Evolutionary conservation across 92 coral and sea anemone species (phyloP), one percentile per base, ranked within the genome.

Genomic region (Pocillopora meandrina): DNA sequence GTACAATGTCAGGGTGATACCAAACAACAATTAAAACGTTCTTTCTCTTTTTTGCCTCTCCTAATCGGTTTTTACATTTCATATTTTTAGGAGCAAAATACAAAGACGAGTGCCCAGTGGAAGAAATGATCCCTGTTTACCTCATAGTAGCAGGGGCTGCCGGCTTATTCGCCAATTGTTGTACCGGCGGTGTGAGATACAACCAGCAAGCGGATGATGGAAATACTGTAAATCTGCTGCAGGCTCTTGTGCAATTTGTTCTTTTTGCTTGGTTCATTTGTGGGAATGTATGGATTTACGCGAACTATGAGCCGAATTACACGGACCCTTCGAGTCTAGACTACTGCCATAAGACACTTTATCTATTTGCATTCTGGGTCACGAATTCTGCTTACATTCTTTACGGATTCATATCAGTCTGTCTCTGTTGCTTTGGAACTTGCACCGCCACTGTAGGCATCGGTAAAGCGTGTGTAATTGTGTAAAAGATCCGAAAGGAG

Each of bases 251-350:
- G 21, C 20, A 69, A 33, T 10, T 69, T 10, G 31, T 69, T 35
- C 1, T 14, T 52, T 34, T 34, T 12, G 74, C 74, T 31, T 69
- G 74, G 74, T 69, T 14, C 55, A 35, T 69, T 52, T 69, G 74
- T 34, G 74, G 74, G 21, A 14, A 34, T 52, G 74, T 69, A 21
- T 65, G 70, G 70, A 65, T 65, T 65, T 21, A 65, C 70, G n/a
- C 14, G n/a, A 65, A 65, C 70, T 65, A 69, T 52, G 74, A 69
- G 74, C 74, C 74, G 12, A 69, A 69, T 52, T 69, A 69, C 74
- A 34, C 47, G 19, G 73, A 69, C 49, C 73, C 73, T 0, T 42
- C 16, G 18, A 69, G 73, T 19, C 52, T 49, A 14, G 73, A 15
- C n/a, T 69, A 69, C 74, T 69, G 74, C 36, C 16, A 69, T n/a